A percentile compares a stretch with the other conserved stretches of the same genome.
These are phyloP conservation scores for Eudorcas thomsonii DNA, from an alignment of 2,113 vertebrate species.

Conservation along the genomic window DNA sequence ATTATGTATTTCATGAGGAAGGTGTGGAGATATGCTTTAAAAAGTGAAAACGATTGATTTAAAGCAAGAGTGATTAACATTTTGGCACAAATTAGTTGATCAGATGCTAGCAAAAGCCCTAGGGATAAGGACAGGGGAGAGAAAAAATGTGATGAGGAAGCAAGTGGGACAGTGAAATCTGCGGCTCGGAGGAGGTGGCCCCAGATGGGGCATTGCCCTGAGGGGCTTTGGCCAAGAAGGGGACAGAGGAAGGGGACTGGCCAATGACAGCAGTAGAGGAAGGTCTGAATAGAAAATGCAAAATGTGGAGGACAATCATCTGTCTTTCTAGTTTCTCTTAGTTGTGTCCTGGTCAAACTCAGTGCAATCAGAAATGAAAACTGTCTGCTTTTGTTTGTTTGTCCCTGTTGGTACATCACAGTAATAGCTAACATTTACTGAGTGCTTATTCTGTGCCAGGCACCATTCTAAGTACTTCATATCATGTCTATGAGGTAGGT, in stretches of 20 bases:
- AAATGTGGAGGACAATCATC: neutral
- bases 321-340: neutral
- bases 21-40: neutral
- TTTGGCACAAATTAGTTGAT: slow-evolving; percentile 74
- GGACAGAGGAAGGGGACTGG: neutral
- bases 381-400: neutral
- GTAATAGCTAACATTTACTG: neutral
- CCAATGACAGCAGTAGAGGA: neutral
- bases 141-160: neutral
- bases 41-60: slow-evolving; percentile 53
- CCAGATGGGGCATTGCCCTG: neutral
- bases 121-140: slow-evolving; percentile 66
- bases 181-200: neutral
- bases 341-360: neutral
- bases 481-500: neutral
- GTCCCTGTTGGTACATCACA: neutral
- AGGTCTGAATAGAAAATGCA: neutral
- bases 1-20: slow-evolving; percentile 40
- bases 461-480: neutral
- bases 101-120: slow-evolving; percentile 63
- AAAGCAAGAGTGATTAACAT: slow-evolving; percentile 70
- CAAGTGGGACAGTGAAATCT: slow-evolving; percentile 41
- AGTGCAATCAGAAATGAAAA: neutral
- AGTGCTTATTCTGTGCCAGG: neutral
- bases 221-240: neutral